Conservation (phyloP, 1,140 invertebrate species). For the Pseudachorutes palmiensis region DNA sequence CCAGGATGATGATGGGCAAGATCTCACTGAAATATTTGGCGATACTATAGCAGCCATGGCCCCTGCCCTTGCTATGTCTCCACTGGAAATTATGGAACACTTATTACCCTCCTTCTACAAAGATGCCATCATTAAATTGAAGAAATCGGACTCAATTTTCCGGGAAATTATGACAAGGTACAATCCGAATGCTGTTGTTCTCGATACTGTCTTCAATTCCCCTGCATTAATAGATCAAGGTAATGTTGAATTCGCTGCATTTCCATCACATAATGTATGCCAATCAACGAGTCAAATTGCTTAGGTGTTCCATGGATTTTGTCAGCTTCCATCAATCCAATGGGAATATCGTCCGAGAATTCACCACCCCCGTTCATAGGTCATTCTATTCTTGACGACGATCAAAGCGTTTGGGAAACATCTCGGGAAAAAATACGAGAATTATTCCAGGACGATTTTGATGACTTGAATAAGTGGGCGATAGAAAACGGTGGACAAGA, state of each 20-base stretch:
- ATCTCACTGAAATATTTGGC: not conserved
- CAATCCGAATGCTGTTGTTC: not conserved
- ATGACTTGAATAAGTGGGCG: not conserved
- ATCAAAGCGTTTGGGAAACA: not conserved
- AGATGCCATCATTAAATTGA: not conserved
- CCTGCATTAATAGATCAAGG: not conserved
- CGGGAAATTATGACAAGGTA: not conserved
- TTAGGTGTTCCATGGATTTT: not conserved
- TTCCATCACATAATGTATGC: not conserved
- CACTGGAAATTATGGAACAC: not conserved
- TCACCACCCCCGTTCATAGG: not conserved
- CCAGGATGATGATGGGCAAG: not conserved
- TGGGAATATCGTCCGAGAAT: conserved; percentile 7
- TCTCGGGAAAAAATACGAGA: not conserved
- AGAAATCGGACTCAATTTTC: not conserved
- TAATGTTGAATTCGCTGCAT: too few relatives aligned
- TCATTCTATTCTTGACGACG: not conserved
- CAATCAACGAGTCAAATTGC: not conserved
- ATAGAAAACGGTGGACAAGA: not conserved
- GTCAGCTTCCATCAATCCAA: not conserved
- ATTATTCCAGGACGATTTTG: not conserved
- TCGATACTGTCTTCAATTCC: not conserved
- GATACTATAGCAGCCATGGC: not conserved
- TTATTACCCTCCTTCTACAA: not conserved
- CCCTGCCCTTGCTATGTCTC: not conserved